These are phyloP conservation scores for Xylocopa sonorina DNA, from an alignment of 1,140 invertebrate genomes.

Conservation along the genomic window DNA sequence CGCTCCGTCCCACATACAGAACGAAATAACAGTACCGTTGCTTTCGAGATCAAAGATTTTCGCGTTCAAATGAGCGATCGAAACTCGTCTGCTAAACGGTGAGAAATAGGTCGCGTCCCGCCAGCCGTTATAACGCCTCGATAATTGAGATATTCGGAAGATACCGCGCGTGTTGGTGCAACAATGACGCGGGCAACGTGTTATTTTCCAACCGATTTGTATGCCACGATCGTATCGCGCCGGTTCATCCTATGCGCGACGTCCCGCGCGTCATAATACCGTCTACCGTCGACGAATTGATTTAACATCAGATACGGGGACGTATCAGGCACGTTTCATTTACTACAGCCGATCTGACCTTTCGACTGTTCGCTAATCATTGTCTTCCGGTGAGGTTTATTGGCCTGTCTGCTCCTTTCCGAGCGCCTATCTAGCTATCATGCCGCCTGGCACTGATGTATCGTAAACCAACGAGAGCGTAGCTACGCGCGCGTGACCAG, in stretches of 20 bases:
- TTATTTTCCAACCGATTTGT: conserved; percentile 35
- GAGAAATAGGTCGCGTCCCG: conserved; percentile 19
- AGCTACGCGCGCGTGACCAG: conserved; percentile 1
- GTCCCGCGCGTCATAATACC: too few species aligned
- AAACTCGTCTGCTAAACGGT: neutral
- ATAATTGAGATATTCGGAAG: conserved; percentile 34
- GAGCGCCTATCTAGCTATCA: neutral
- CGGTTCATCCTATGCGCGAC: neutral
- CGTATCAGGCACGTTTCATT: neutral
- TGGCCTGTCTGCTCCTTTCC: neutral
- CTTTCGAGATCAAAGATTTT: conserved; percentile 47
- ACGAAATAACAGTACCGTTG: conserved; percentile 57
- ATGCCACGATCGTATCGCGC: neutral
- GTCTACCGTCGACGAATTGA: neutral
- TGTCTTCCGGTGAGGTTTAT: conserved; percentile 24
- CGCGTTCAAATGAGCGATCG: neutral
- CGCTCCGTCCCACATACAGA: conserved; percentile 64
- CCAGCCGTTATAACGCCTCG: neutral
- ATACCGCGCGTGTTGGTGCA: neutral
- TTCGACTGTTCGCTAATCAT: conserved; percentile 8
- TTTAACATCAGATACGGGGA: neutral
- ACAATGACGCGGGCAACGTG: conserved; percentile 4
- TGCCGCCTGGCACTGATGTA: neutral
- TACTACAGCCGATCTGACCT: neutral
- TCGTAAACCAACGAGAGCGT: conserved; percentile 10